Base-by-base conservation (phyloP, 2,888 invertebrate genomes). In the Onthophagus sagittarius region DNA sequence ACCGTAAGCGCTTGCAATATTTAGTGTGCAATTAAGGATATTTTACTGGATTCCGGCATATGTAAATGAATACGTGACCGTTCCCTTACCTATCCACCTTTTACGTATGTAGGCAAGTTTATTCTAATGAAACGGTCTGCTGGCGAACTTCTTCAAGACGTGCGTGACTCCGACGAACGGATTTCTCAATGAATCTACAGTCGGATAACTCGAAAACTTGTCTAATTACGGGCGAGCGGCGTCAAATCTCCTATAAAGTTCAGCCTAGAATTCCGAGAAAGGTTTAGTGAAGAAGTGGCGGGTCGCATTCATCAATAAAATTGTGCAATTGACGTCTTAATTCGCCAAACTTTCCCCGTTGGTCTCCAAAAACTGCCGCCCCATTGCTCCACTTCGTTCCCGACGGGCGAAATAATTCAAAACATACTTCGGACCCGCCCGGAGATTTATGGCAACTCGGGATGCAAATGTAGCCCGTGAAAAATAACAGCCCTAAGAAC, bases 191-290 rank as follows among this genome's bases (percentile, higher is more conserved):
- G 79, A 80, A 78, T 79, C 76, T 78, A 77, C 77, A 78, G 80
- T 79, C 76, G 78, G 77, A 77, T 78, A 81, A 80, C 80, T 80
- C 75, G 76, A 78, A 80, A 81, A 81, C 81, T 81, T 82, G 81
- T 81, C 80, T 81, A 82, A 82, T 82, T 82, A 82, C 80, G 79
- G 67, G 1, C 39, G 39, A 53, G 23, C 23, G 23, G 23, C 23
- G 23, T 23, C 23, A 23, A 23, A 23, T 23, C 23, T 23, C 23
- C 23, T 23, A 23, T 53, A 53, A 53, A 53, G 39, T 53, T 53
- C 39, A 0, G 9, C 9, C 39, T 7, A 53, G 39, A 53, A 23
- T 11, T 53, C 39, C 9, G 4, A 9, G 39, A 53, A 53, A 53
- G 39, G 23, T 23, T 23, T 23, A 23, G 23, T 23, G 23, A 23